Conservation (phyloP, 1,140 invertebrate species). For the Brachionus paranguensis region DNA sequence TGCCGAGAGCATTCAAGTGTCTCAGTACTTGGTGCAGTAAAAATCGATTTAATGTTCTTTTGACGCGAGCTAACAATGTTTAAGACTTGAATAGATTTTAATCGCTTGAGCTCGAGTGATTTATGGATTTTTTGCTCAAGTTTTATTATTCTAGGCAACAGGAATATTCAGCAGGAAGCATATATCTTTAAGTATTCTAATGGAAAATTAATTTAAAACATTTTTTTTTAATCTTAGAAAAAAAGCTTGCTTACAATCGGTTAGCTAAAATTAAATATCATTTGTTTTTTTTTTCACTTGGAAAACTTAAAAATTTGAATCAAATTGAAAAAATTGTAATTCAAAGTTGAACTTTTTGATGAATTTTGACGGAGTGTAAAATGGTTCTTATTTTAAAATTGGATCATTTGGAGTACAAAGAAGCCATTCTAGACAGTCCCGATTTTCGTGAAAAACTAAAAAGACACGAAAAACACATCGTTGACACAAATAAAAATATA, state of each 20-base stretch:
- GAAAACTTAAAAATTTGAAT: not conserved
- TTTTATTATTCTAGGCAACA: not conserved
- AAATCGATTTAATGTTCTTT: not conserved
- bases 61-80: not conserved
- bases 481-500: not conserved
- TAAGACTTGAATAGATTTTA: not conserved
- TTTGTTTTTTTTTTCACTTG: not conserved
- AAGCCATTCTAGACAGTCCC: not conserved
- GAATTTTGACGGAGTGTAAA: not conserved
- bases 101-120: not conserved
- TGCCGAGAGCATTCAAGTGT: not conserved
- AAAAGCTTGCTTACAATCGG: not conserved
- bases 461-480: constrained; percentile 27
- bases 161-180: not conserved
- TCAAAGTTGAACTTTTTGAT: not conserved
- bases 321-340: not conserved
- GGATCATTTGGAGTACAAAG: constrained; percentile 31
- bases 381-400: constrained; percentile 33
- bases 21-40: not conserved
- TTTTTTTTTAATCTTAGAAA: not conserved
- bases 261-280: not conserved
- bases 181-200: not conserved
- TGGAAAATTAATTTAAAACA: not conserved
- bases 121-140: not conserved
- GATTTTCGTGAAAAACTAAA: constrained; percentile 17